Percentiles rank a stretch among this genome's conserved stretches.
Evolutionary conservation across 2,113 vertebrate species (phyloP).

Genomic region (Sylvilagus bachmani): DNA sequence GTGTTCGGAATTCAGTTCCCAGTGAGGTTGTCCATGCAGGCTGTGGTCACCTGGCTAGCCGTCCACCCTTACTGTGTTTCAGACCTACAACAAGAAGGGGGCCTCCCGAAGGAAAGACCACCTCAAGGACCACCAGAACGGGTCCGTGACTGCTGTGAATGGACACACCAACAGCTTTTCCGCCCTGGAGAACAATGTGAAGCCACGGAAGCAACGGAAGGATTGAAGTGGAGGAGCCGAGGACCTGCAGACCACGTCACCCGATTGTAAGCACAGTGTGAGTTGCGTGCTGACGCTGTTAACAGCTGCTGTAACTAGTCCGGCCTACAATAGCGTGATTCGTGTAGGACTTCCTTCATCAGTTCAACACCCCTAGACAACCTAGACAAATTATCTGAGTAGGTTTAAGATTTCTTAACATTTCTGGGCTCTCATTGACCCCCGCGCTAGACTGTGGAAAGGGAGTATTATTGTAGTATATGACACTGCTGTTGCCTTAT

Average conservation of each 20-base stretch:
- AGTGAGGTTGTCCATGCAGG: background rate
- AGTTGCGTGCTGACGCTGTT: slow-evolving; percentile 88
- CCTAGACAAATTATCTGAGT: slow-evolving; percentile 85
- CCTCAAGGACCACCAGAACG: slow-evolving; percentile 93
- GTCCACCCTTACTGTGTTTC: slow-evolving; percentile 52
- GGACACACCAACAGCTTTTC: slow-evolving; percentile 92
- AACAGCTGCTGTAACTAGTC: slow-evolving; percentile 90
- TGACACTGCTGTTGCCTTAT: slow-evolving; percentile 94
- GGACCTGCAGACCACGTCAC: slow-evolving; percentile 83
- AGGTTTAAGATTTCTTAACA: slow-evolving; percentile 87
- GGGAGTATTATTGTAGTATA: slow-evolving; percentile 89
- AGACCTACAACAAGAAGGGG: slow-evolving; percentile 97
- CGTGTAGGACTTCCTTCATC: slow-evolving; percentile 87
- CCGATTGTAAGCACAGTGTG: slow-evolving; percentile 89
- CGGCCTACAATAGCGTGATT: slow-evolving; percentile 89
- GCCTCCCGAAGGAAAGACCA: slow-evolving; percentile 91
- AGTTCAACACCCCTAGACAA: slow-evolving; percentile 89
- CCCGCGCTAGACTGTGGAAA: slow-evolving; percentile 88
- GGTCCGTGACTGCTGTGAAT: slow-evolving; percentile 88
- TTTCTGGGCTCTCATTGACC: slow-evolving; percentile 88
- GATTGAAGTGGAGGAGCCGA: slow-evolving; percentile 90
- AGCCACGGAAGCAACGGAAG: slow-evolving; percentile 92
- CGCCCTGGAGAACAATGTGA: slow-evolving; percentile 87
- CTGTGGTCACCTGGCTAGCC: accelerated
- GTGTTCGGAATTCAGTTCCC: background rate